A percentile compares a stretch with the other conserved stretches of the same genome.
These are phyloP conservation scores for Cichladusa arquata DNA, from an alignment of 2,113 vertebrate species.

Conservation along the genomic window DNA sequence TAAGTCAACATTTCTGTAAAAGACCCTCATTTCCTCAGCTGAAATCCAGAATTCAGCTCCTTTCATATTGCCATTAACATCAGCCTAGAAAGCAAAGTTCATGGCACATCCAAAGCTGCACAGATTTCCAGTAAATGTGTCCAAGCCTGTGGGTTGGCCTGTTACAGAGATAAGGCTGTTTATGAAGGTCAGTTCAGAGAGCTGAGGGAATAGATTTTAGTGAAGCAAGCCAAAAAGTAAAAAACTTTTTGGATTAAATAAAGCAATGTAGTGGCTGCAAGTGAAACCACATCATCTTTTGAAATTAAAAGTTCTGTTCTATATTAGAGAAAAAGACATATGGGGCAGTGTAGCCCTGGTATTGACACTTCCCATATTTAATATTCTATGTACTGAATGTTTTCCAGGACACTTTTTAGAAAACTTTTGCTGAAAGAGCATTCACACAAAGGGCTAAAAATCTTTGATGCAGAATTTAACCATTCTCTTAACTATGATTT, in stretches of 20 bases:
- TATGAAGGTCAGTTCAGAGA: background rate
- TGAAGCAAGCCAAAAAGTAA: background rate
- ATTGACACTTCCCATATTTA: background rate
- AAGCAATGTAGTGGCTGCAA: background rate
- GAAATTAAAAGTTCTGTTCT: background rate
- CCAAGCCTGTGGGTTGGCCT: background rate
- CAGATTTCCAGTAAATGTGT: background rate
- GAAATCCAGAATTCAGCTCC: background rate
- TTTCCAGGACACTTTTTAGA: background rate
- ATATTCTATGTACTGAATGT: background rate
- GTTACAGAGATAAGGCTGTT: conserved; percentile 13
- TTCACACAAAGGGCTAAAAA: background rate
- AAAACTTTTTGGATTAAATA: background rate
- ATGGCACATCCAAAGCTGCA: background rate
- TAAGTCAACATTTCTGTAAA: background rate
- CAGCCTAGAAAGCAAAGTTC: conserved; percentile 51
- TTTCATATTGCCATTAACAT: background rate
- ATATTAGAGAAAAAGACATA: background rate
- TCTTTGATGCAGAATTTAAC: background rate
- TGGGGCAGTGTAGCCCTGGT: background rate
- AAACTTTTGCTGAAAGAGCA: background rate
- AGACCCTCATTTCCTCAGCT: background rate
- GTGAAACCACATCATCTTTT: background rate
- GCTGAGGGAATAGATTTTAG: background rate
- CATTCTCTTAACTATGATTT: background rate